Percentiles rank a stretch among this genome's conserved stretches.
Conservation (phyloP, 2,888 invertebrate genomes). For the Clitarchus hookeri region DNA sequence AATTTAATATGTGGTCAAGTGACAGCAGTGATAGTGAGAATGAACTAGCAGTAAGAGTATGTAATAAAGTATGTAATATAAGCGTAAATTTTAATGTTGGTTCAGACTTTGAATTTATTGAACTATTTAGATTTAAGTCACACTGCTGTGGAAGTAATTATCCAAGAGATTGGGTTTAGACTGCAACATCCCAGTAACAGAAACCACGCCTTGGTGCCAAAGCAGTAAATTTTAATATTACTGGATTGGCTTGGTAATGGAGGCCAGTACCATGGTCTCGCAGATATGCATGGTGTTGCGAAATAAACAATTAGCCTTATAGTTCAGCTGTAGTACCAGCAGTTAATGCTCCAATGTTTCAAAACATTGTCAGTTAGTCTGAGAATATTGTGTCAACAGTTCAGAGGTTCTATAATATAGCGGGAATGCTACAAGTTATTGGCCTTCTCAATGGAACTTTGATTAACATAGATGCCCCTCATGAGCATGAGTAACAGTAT, state of each 20-base stretch:
- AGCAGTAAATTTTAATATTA: slow-evolving; percentile 15
- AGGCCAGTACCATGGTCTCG: slow-evolving; percentile 20
- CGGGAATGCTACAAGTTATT: neutral
- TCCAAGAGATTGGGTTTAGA: slow-evolving; percentile 15
- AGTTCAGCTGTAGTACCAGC: neutral
- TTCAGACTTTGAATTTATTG: slow-evolving; percentile 19
- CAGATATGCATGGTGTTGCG: slow-evolving; percentile 17
- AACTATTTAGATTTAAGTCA: slow-evolving; percentile 5
- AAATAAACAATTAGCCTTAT: neutral
- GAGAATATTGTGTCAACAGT: slow-evolving; percentile 15
- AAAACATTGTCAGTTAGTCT: neutral
- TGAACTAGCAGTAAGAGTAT: neutral
- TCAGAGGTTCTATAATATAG: slow-evolving; percentile 22
- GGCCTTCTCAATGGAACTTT: neutral
- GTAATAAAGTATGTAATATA: neutral
- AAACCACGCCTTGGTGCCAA: slow-evolving; percentile 19
- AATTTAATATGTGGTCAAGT: slow-evolving; percentile 25
- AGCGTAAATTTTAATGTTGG: neutral
- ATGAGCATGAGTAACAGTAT: slow-evolving; percentile 16
- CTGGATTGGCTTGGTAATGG: neutral
- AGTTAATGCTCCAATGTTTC: neutral
- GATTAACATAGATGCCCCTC: slow-evolving; percentile 15
- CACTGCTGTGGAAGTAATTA: slow-evolving; percentile 17
- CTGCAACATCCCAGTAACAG: neutral
- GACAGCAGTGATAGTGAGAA: neutral